These are phyloP conservation scores for Syngnathus floridae DNA, from an alignment of 2,113 vertebrate genomes.

Conservation along the genomic window DNA sequence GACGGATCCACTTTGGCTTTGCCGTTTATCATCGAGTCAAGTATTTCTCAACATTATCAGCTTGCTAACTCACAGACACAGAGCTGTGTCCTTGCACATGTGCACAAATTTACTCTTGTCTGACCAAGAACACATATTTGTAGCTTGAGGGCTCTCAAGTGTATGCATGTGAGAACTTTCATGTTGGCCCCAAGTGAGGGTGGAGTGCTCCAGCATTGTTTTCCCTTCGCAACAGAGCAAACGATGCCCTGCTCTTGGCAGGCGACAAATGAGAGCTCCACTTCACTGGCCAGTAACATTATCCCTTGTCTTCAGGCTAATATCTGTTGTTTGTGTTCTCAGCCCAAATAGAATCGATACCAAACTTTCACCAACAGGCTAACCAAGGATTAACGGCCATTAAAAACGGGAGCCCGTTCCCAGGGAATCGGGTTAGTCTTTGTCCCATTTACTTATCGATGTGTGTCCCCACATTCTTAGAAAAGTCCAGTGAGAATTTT, in stretches of 20 bases:
- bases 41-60: background rate
- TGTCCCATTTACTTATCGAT: background rate
- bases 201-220: conserved; percentile 24
- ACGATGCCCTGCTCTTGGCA: conserved; percentile 15
- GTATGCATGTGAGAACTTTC: conserved; percentile 26
- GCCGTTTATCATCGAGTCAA: conserved; percentile 17
- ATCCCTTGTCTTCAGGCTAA: conserved; percentile 11
- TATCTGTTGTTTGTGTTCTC: conserved; percentile 11
- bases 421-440: conserved; percentile 6
- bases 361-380: conserved; percentile 2
- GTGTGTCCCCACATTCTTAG: background rate
- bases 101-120: conserved; percentile 19
- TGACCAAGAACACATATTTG: conserved; percentile 28
- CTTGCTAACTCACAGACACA: conserved; percentile 4
- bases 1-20: conserved; percentile 18
- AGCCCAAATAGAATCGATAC: conserved; percentile 10
- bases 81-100: conserved; percentile 11
- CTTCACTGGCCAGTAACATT: conserved; percentile 11
- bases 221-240: conserved; percentile 19
- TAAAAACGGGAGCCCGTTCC: conserved; percentile 7
- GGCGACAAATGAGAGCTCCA: conserved; percentile 13
- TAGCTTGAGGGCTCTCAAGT: conserved; percentile 25
- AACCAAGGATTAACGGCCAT: conserved; percentile 11
- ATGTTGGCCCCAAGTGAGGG: conserved; percentile 34
- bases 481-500: background rate